phyloP scores from a whole-genome alignment of 2,113 vertebrate genomes.

The Bucco capensis region DNA sequence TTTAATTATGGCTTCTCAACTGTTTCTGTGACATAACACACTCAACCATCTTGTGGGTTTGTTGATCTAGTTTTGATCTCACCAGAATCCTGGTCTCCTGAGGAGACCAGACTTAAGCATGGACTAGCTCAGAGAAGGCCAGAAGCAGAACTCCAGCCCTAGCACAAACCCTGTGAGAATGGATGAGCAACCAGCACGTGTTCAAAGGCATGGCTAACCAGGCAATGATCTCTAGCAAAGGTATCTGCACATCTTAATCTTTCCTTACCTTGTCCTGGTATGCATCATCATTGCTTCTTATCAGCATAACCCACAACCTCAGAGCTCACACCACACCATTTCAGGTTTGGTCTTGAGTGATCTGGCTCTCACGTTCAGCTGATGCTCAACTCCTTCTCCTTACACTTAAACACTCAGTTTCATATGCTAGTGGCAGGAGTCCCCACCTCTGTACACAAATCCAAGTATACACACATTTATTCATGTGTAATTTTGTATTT shows the following conservation, averaged over 20 bases:
- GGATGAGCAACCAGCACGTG: rapidly evolving
- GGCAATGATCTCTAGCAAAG: neutral
- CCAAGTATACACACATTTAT: neutral
- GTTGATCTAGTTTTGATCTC: neutral
- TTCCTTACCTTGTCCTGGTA: neutral
- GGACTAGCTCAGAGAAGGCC: neutral
- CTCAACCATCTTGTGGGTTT: neutral
- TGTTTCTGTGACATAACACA: neutral
- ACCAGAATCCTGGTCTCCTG: neutral
- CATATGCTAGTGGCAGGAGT: neutral
- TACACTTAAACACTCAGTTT: neutral
- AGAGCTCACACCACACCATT: rapidly evolving
- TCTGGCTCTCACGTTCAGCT: neutral
- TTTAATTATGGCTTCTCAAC: neutral
- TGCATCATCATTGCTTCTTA: neutral
- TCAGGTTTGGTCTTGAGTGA: neutral
- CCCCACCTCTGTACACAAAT: neutral
- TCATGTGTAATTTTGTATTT: neutral
- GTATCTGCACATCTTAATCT: neutral
- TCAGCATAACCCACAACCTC: neutral
- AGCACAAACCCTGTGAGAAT: neutral
- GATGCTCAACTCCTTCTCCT: neutral
- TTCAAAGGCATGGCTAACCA: neutral
- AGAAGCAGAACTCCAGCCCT: neutral
- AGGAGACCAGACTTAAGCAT: neutral